Evolutionary conservation across 1,140 invertebrate genomes (phyloP).

Genomic region (Temnothorax nylanderi): DNA sequence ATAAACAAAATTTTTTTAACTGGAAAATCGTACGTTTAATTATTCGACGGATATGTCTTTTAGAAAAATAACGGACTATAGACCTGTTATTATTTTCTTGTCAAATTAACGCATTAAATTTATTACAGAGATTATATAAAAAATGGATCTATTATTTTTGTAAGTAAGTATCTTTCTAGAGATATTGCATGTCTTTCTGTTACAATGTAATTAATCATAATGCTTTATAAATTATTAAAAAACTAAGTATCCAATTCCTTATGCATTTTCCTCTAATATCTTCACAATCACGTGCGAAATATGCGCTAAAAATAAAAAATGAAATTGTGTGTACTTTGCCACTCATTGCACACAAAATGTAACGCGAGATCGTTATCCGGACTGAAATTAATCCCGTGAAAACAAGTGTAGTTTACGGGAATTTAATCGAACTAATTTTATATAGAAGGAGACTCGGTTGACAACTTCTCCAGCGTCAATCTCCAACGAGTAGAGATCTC

Average conservation of each 20-base stretch:
- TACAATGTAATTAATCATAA: background rate
- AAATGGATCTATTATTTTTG: background rate
- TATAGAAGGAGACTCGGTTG: background rate
- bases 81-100: background rate
- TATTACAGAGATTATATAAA: background rate
- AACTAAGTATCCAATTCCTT: background rate
- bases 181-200: background rate
- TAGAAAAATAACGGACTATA: background rate
- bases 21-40: background rate
- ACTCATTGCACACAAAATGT: background rate
- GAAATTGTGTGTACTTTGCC: background rate
- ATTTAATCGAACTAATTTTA: conserved; percentile 25
- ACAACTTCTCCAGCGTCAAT: background rate
- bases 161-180: background rate
- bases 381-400: background rate
- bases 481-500: background rate
- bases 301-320: background rate
- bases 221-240: background rate
- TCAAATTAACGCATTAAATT: background rate
- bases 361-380: background rate
- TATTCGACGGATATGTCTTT: background rate
- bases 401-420: conserved; percentile 2
- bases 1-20: background rate
- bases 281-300: background rate
- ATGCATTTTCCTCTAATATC: background rate